Base-by-base conservation (phyloP, 2,888 invertebrate genomes). In the Trissonchulus sp. region DNA sequence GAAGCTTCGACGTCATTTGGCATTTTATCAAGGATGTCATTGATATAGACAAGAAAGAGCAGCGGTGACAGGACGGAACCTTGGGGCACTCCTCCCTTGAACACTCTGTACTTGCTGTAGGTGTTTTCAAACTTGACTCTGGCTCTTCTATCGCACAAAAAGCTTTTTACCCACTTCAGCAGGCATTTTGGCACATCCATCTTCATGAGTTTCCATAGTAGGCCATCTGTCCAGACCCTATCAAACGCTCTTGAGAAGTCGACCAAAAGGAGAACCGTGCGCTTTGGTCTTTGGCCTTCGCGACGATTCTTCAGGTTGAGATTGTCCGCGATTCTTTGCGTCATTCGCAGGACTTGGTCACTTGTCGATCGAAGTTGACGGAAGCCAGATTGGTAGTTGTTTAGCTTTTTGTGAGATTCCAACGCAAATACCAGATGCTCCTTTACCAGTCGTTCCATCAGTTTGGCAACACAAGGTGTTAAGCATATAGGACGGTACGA, bases 201-300 rank as follows among this genome's bases (percentile, higher is more conserved):
- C 60, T 60, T 60, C 60, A 60, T 18, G 18, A 60, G 18, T 60
- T 60, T 60, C 18, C n/a, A n/a, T 18, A 60, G 18, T 60, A 60
- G 60, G n/a, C 60, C 60, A 18, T n/a, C 60, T 60, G 60, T 60
- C 60, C 60, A 60, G n/a, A 60, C 60, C 18, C 60, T 18, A 60
- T 60, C 60, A 60, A 60, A 60, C n/a, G 60, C 60, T 60, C 60
- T 60, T 60, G 60, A 60, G 60, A 60, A 60, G 60, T 60, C 60
- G n/a, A 60, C n/a, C n/a, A 60, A 60, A 60, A 60, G 18, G 18
- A 60, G 18, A 18, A 60, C 60, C n/a, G 60, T 60, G 18, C 60
- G 18, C n/a, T n/a, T 60, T 60, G 60, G 60, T n/a, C n/a, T 60
- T n/a, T n/a, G n/a, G n/a, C n/a, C n/a, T n/a, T n/a, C n/a, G n/a